Conservation (phyloP, 1,140 invertebrate genomes). For the Maniola jurtina region DNA sequence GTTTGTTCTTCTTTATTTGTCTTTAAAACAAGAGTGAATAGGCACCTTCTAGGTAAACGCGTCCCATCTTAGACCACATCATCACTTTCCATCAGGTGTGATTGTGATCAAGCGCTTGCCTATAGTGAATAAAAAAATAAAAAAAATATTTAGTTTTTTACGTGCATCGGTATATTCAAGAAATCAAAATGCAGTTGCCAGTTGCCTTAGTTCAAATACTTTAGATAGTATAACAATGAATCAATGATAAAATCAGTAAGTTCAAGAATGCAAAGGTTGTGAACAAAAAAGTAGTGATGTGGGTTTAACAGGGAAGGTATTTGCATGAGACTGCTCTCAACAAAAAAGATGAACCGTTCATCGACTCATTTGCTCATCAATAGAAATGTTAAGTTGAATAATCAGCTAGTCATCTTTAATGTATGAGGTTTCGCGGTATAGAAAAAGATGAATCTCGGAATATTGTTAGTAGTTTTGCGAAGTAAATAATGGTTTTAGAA, state of each 20-base stretch:
- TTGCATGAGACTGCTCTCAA: slow-evolving; percentile 3
- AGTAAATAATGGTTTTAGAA: background rate
- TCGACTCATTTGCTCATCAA: slow-evolving; percentile 11
- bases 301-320: background rate
- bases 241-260: background rate
- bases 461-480: background rate
- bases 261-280: background rate
- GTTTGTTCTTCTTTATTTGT: too few relatives aligned
- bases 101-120: too few relatives aligned
- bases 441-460: background rate
- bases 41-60: too few relatives aligned
- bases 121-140: too few relatives aligned
- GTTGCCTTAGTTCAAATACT: background rate
- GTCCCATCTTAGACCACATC: too few relatives aligned
- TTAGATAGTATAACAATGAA: too few relatives aligned
- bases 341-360: slow-evolving; percentile 20
- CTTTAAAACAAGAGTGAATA: too few relatives aligned
- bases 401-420: slow-evolving; percentile 23
- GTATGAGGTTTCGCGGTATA: slow-evolving; percentile 12
- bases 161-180: too few relatives aligned
- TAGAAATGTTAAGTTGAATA: slow-evolving; percentile 6
- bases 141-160: too few relatives aligned
- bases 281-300: background rate
- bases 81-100: too few relatives aligned
- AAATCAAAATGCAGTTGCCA: background rate